These are phyloP conservation scores for Cataglyphis albicans DNA, from an alignment of 2,888 invertebrate species.

Conservation along the genomic window DNA sequence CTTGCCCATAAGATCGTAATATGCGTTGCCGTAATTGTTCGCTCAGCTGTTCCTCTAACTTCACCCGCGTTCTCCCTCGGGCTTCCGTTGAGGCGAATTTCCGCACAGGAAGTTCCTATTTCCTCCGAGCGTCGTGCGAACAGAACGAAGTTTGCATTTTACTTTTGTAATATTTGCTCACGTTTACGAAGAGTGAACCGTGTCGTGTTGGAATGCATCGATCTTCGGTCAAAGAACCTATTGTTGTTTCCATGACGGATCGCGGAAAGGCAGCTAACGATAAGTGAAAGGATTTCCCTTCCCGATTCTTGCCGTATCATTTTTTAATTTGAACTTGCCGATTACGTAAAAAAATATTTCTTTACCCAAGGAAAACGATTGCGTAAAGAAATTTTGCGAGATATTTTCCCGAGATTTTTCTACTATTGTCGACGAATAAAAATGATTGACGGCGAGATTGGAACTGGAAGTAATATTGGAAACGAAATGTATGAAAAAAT, in stretches of 20 bases:
- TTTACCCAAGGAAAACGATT: not conserved
- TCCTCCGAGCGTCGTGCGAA: slow-evolving; percentile 42
- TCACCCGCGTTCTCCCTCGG: slow-evolving; percentile 63
- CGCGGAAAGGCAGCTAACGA: slow-evolving; percentile 33
- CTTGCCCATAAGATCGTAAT: slow-evolving; percentile 4
- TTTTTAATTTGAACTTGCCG: not conserved
- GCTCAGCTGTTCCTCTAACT: slow-evolving; percentile 48
- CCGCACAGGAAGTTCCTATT: slow-evolving; percentile 64
- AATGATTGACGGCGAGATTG: not conserved
- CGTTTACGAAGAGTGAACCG: not conserved
- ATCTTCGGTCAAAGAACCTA: not conserved
- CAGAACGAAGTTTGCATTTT: slow-evolving; percentile 37
- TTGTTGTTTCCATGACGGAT: slow-evolving; percentile 28
- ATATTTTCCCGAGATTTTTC: not conserved
- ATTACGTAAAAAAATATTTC: not conserved
- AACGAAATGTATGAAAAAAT: not conserved
- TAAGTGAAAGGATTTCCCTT: slow-evolving; percentile 28
- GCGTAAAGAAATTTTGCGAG: not conserved
- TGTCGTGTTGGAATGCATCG: not conserved
- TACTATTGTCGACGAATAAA: not conserved
- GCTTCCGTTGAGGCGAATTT: slow-evolving; percentile 68
- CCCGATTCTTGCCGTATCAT: not conserved
- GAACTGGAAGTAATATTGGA: not conserved
- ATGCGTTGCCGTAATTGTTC: slow-evolving; percentile 26
- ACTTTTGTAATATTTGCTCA: not conserved